A percentile compares a stretch with the other conserved stretches of the same genome.
Conservation (phyloP, 2,113 vertebrate species). For the Microcebus murinus region DNA sequence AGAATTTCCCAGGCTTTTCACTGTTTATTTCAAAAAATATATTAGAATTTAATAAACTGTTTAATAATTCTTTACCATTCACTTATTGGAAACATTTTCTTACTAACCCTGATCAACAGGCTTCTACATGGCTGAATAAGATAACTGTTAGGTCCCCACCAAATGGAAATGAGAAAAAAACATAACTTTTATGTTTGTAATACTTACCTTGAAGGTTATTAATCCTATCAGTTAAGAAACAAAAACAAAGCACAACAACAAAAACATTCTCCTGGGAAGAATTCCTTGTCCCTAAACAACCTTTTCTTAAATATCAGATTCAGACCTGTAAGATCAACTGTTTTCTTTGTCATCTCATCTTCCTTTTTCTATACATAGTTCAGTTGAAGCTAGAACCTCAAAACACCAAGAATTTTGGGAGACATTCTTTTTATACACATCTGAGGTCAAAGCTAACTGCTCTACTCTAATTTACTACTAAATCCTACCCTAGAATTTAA, state of each 20-base stretch:
- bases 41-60: slow-evolving; percentile 39
- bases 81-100: slow-evolving; percentile 27
- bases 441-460: not conserved
- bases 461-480: not conserved
- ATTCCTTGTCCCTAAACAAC: not conserved
- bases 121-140: not conserved
- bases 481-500: not conserved
- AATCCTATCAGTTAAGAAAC: not conserved
- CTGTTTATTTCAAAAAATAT: slow-evolving; percentile 54
- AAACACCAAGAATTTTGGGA: not conserved
- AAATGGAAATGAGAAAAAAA: slow-evolving; percentile 13
- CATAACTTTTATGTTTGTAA: slow-evolving; percentile 43
- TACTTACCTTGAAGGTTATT: not conserved
- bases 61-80: not conserved
- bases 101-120: not conserved
- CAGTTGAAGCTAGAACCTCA: not conserved
- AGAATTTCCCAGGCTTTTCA: slow-evolving; percentile 25
- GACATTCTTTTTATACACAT: not conserved
- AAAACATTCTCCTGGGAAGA: slow-evolving; percentile 25
- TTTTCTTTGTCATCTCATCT: not conserved
- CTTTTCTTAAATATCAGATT: slow-evolving; percentile 41
- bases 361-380: not conserved
- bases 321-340: not conserved
- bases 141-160: not conserved
- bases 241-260: slow-evolving; percentile 28